Evolutionary conservation across 2,113 vertebrate genomes (phyloP), one percentile per base, ranked within the genome.

Genomic region (Mesoclemmys tuberculata): DNA sequence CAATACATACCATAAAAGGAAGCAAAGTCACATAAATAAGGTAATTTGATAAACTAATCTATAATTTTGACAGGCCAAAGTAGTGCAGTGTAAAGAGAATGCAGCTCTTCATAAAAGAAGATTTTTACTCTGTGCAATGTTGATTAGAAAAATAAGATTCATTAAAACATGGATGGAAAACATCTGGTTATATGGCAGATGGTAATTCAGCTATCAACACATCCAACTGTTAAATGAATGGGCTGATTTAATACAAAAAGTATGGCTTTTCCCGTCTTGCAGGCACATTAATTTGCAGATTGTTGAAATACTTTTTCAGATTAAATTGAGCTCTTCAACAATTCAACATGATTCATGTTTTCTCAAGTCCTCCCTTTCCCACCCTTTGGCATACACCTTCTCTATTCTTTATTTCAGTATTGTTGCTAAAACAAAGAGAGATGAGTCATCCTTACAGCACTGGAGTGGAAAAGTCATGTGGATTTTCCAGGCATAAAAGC

Each of bases 91-190:
- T 88, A 89, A 95, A 54, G 85, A 93, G 95, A 91, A 83, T 77
- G 18, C 6, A 91, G 22, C 0, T 2, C 44, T 96, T 94, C 90
- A 90, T 95, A 91, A 95, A 95, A 93, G 46, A 82, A 90, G 68
- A 88, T 93, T 95, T 95, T 94, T 90, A 80, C 84, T 84, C 82
- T 61, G 71, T 92, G 77, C 83, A 95, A 96, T 77, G 89, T 93
- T 96, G 94, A 95, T 97, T 95, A 96, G 80, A 87, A 95, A 98
- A 93, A 95, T 89, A 93, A 94, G 88, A 84, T 94, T 97, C 89
- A 93, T 90, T 94, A 89, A 97, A 90, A 82, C 80, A 81, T 31
- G 52, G 82, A 94, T 77, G 87, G 84, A 94, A 96, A 96, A 90
- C 81, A 96, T 96, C 92, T 96, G 92, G 93, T 94, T 94, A 87